These are phyloP conservation scores for Cyprinodon variegatus DNA, from an alignment of 2,113 vertebrate genomes.

Conservation along the genomic window DNA sequence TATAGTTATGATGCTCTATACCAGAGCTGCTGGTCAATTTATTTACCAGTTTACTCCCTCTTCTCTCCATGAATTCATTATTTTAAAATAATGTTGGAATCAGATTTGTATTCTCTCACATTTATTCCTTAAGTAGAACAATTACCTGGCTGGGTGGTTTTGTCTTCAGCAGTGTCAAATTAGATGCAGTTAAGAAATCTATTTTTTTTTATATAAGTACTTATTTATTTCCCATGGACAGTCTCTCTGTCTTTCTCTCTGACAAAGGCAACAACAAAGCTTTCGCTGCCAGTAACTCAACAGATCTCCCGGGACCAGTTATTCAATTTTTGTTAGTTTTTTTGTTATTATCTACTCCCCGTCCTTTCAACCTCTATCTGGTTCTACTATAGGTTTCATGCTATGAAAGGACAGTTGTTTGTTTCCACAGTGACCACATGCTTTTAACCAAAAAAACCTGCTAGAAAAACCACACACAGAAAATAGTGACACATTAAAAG, in stretches of 20 bases:
- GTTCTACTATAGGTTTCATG: not conserved
- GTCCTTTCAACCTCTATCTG: not conserved
- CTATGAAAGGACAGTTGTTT: not conserved
- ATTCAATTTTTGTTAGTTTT: not conserved
- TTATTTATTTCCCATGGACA: not conserved
- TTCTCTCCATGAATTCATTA: not conserved
- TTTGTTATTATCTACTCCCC: not conserved
- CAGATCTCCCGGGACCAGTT: too few species aligned
- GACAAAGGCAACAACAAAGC: too few species aligned
- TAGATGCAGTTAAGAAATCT: not conserved
- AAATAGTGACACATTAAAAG: not conserved
- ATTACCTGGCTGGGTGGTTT: not conserved
- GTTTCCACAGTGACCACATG: not conserved
- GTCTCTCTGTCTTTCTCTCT: not conserved
- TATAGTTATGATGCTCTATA: too few species aligned
- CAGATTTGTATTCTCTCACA: not conserved
- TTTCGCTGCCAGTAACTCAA: too few species aligned
- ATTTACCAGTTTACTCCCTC: not conserved
- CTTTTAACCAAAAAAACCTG: not conserved
- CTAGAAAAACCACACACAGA: not conserved
- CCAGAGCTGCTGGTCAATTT: not conserved
- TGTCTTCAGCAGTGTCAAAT: not conserved
- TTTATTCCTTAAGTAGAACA: not conserved
- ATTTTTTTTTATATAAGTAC: not conserved
- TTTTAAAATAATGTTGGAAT: not conserved